phyloP scores from a whole-genome alignment of 1,140 invertebrate species.

The Drosophila bipectinata region DNA sequence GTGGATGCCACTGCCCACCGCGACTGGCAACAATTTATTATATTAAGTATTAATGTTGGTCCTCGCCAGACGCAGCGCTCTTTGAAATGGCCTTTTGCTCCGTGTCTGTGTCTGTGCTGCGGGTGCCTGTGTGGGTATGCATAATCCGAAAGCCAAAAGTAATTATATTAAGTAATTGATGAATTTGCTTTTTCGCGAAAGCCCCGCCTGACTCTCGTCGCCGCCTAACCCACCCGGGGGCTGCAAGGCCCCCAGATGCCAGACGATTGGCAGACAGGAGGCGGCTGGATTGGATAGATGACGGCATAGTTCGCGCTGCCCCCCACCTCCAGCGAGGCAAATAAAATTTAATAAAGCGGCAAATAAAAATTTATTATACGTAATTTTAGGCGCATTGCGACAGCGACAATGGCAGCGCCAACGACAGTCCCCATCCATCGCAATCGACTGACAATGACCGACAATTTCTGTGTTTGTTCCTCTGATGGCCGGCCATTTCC shows the following conservation, averaged over 20 bases:
- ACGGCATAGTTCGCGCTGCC: conserved; percentile 23
- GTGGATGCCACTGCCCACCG: conserved; percentile 59
- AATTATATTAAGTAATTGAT: conserved; percentile 83
- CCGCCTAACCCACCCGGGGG: not conserved
- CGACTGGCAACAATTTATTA: conserved; percentile 81
- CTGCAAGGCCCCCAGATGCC: conserved; percentile 27
- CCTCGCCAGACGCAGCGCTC: conserved; percentile 35
- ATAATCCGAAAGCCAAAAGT: conserved; percentile 82
- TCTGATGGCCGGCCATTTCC: conserved; percentile 70
- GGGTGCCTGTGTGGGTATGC: conserved; percentile 55
- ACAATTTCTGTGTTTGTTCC: conserved; percentile 65
- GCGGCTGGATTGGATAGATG: conserved; percentile 9
- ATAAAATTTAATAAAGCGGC: conserved; percentile 80
- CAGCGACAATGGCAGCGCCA: conserved; percentile 12
- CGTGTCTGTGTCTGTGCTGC: conserved; percentile 4
- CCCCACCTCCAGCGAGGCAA: conserved; percentile 20
- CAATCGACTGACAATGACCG: conserved; percentile 48
- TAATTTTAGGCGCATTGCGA: conserved; percentile 75
- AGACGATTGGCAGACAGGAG: conserved; percentile 57
- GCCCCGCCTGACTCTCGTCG: not conserved
- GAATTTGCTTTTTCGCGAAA: conserved; percentile 76
- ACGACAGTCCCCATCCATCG: conserved; percentile 3
- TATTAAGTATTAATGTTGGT: conserved; percentile 80
- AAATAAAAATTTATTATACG: conserved; percentile 81
- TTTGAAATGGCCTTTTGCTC: conserved; percentile 6